Base-by-base conservation (phyloP, 2,888 invertebrate genomes). In the Orthosia gothica region DNA sequence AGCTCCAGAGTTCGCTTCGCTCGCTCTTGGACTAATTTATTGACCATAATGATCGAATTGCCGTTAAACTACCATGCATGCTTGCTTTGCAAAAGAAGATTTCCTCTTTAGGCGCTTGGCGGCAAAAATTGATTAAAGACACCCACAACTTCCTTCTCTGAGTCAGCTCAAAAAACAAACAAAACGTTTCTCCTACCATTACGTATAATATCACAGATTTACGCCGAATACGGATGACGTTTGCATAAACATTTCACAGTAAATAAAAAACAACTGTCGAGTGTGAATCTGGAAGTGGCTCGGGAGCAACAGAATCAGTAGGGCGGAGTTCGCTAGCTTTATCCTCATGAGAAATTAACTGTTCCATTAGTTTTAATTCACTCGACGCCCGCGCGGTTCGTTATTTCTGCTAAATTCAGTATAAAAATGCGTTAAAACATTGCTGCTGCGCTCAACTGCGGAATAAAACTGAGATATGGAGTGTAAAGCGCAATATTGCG, bases 331-430 rank as follows among this genome's bases (percentile, higher is more conserved):
- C 87, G 85, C 87, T 85, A 92, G 93, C 91, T 93, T 93, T 94
- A 95, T 95, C 92, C 96, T 96, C 96, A 94, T 94, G 96, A 96
- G 96, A 96, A 96, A 96, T 96, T 96, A 96, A 95, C 93, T 91
- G 94, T 94, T 95, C 96, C 96, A 96, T 96, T 96, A 96, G 95
- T 96, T 96, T 96, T 96, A 96, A 96, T 96, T 96, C 95, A 95
- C 95, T 93, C 91, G 93, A 90, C 93, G 91, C 91, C 91, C 92
- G 90, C 90, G 91, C 90, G 90, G 88, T 94, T 94, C 94, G 94
- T 95, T 95, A 95, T 95, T 94, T 92, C 92, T 90, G 90, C 92
- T 92, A 90, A 93, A 91, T 92, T 93, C 91, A 87, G 92, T 92
- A 93, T 93, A 94, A 95, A 94, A 95, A 94, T 92, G 90, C 91